Evolutionary conservation across 30 jellyfish, hydroid and myxozoan genomes (phyloP).

Genomic region (Haliclystus octoradiatus): DNA sequence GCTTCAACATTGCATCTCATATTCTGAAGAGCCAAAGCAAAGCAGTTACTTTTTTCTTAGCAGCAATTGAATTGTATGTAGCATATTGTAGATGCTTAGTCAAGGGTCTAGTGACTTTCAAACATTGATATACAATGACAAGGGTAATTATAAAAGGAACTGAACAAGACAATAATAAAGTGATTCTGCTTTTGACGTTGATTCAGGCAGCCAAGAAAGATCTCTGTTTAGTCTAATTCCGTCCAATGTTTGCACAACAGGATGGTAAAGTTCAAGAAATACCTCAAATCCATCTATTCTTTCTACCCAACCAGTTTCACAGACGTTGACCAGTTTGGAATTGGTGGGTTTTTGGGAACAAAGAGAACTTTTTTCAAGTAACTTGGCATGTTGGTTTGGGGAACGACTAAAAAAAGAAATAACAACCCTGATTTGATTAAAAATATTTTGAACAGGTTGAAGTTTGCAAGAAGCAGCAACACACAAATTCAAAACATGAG

Average conservation of each 20-base stretch:
- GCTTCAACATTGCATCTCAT: conserved; percentile 6
- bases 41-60: neutral
- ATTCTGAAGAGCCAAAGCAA: conserved; percentile 9
- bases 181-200: neutral
- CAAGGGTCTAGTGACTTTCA: conserved; percentile 9
- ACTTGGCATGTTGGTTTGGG: neutral
- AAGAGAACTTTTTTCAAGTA: neutral
- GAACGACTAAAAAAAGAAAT: conserved; percentile 2
- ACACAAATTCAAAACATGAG: conserved; percentile 30
- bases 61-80: neutral
- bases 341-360: conserved; percentile 7
- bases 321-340: conserved; percentile 12
- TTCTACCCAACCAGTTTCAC: conserved; percentile 30
- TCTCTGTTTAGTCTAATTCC: conserved; percentile 1
- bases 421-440: conserved; percentile 10
- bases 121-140: neutral
- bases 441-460: conserved; percentile 4
- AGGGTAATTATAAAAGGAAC: neutral
- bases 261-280: conserved; percentile 1
- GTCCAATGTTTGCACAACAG: conserved; percentile 14
- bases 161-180: conserved; percentile 4
- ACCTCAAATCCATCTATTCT: conserved; percentile 34
- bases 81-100: conserved; percentile 27
- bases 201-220: conserved; percentile 11
- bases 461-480: conserved; percentile 26